phyloP scores from a whole-genome alignment of 1,140 invertebrate species.

The Atta cephalotes region DNA sequence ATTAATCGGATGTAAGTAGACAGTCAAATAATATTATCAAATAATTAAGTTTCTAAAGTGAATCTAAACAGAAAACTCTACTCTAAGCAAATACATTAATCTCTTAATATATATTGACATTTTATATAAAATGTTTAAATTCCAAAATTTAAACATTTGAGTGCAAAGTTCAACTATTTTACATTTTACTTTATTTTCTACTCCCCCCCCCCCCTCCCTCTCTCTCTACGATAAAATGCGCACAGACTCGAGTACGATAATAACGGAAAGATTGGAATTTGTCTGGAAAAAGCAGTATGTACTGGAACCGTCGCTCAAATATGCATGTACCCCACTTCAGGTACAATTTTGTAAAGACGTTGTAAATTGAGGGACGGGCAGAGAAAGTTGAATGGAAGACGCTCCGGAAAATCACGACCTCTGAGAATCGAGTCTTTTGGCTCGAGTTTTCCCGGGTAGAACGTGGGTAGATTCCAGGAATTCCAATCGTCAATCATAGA shows the following conservation, averaged over 20 bases:
- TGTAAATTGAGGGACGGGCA: constrained; percentile 14
- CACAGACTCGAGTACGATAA: background rate
- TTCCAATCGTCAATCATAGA: constrained; percentile 58
- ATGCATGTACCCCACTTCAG: background rate
- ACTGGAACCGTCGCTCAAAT: constrained; percentile 16
- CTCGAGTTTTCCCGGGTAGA: constrained; percentile 36
- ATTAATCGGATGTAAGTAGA: background rate
- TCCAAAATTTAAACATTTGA: background rate
- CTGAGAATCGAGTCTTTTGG: constrained; percentile 21
- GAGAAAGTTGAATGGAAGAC: constrained; percentile 18
- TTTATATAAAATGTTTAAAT: background rate
- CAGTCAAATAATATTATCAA: background rate
- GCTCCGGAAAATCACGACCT: constrained; percentile 41
- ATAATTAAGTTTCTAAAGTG: background rate
- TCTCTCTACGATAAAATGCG: background rate
- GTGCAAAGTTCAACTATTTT: background rate
- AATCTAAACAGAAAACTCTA: background rate
- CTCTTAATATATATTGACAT: background rate
- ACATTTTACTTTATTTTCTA: background rate
- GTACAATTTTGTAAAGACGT: constrained; percentile 46
- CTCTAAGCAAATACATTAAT: background rate
- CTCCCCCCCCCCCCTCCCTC: background rate
- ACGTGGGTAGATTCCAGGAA: constrained; percentile 34
- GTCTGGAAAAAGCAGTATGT: constrained; percentile 4
- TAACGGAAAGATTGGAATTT: constrained; percentile 5